A percentile compares a stretch with the other conserved stretches of the same genome.
Conservation (phyloP, 2,888 invertebrate genomes). For the Drosophila borealis region DNA sequence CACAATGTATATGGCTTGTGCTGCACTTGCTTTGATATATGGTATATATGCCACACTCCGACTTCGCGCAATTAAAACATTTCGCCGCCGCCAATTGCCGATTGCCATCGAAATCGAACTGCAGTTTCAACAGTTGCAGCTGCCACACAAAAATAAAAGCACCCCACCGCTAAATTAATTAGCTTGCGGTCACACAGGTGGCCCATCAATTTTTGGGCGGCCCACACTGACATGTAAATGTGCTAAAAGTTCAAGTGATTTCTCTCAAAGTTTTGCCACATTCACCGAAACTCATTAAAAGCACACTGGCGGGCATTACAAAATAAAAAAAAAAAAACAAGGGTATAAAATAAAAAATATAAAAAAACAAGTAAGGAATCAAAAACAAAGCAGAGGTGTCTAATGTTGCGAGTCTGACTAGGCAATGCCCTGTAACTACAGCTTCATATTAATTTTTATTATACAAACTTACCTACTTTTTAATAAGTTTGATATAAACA, state of each 20-base stretch:
- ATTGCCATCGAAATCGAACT: slow-evolving; percentile 60
- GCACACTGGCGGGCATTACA: slow-evolving; percentile 54
- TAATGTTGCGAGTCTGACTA: not conserved
- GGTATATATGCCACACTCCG: slow-evolving; percentile 2
- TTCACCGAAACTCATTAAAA: slow-evolving; percentile 74
- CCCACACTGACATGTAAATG: slow-evolving; percentile 82
- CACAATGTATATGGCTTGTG: slow-evolving; percentile 26
- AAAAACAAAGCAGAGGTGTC: not conserved
- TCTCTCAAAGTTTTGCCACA: slow-evolving; percentile 54
- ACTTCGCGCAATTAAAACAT: slow-evolving; percentile 68
- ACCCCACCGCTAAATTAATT: slow-evolving; percentile 53
- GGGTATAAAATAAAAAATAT: not conserved
- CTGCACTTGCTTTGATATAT: slow-evolving; percentile 55
- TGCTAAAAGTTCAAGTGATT: slow-evolving; percentile 77
- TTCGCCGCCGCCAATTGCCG: slow-evolving; percentile 50
- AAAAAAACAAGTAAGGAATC: slow-evolving; percentile 1
- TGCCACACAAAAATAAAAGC: slow-evolving; percentile 12
- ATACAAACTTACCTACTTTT: no score
- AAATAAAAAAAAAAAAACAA: slow-evolving; percentile 7
- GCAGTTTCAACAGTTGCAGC: slow-evolving; percentile 32
- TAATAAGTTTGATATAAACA: no score
- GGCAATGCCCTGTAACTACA: slow-evolving; percentile 10
- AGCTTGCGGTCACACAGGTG: slow-evolving; percentile 71
- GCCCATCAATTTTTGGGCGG: slow-evolving; percentile 59
- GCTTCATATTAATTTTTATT: no score